Evolutionary conservation across 1,140 invertebrate species (phyloP), one percentile per base, ranked within the genome.

Genomic region (Belonocnema kinseyi): DNA sequence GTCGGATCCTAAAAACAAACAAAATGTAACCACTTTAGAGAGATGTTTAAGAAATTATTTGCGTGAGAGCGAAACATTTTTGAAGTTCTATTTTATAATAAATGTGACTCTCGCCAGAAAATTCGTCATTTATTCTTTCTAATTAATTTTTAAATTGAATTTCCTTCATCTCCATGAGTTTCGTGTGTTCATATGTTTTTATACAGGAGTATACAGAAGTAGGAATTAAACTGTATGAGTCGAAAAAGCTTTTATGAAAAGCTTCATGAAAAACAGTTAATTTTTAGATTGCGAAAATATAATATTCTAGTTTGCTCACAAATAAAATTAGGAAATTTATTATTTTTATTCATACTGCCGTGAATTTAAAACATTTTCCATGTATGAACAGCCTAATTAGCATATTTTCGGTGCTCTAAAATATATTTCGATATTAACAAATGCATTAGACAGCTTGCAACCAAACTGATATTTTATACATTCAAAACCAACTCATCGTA

Each of bases 1-100:
- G 85, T 94, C 94, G 75, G 94, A 92, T 88, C 94, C 95, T 96
- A 93, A 53, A 94, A 85, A 85, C 77, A 88, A 74, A 84, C 40
- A 5, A 46, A 46, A 11, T 46, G 0, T 8, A 11, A 46, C 10
- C 10, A 46, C 40, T 46, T 8, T 46, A 46, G 10, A 11, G 7
- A 46, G 40, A 46, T 46, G 2, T 46, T 46, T 46, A 0, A 46
- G 7, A 46, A 46, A 46, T 46, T 46, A 46, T 33, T 33, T 33
- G 5, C 26, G 26, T 5, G 0, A 5, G 5, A 33, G 2, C 5
- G 2, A 33, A 33, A 33, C 4, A 33, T 33, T 33, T 33, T 33
- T 33, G 0, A 33, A 33, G 0, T 5, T 33, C 26, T 33, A 33
- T 21, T 54, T 21, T 54, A 56, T 72, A 40, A n/a, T 46, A n/a